phyloP scores from a whole-genome alignment of 1,140 invertebrate species.

The Plectrocnemia conspersa region DNA sequence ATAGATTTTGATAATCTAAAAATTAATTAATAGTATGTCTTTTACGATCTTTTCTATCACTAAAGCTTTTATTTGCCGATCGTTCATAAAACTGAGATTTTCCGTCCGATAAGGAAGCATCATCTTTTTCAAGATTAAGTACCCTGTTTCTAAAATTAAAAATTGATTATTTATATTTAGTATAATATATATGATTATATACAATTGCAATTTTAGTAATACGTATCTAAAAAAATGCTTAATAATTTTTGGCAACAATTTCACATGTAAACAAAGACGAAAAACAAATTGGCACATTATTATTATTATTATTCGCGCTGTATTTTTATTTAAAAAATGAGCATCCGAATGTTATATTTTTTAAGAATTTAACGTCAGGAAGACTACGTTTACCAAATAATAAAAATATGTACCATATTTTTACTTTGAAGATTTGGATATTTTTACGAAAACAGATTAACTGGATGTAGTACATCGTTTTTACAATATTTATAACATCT shows the following conservation, averaged over 20 bases:
- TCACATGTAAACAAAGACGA: conserved; percentile 3
- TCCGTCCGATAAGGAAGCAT: too few relatives aligned
- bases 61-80: too few relatives aligned
- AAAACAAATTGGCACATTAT: conserved; percentile 21
- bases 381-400: conserved; percentile 9
- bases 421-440: not conserved
- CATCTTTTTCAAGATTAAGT: too few relatives aligned
- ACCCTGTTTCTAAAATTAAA: too few relatives aligned
- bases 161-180: too few relatives aligned
- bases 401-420: not conserved
- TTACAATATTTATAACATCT: conserved; percentile 39
- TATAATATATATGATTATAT: too few relatives aligned
- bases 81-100: too few relatives aligned
- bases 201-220: too few relatives aligned
- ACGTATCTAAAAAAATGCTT: not conserved
- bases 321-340: conserved; percentile 11
- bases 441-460: not conserved
- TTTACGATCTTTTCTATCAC: too few relatives aligned
- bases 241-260: not conserved
- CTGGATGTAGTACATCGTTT: not conserved
- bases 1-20: not conserved
- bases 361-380: conserved; percentile 8
- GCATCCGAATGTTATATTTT: not conserved
- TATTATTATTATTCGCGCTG: too few relatives aligned
- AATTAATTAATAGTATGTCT: too few relatives aligned